These are phyloP conservation scores for Thera britannica DNA, from an alignment of 2,888 invertebrate species.

Conservation along the genomic window DNA sequence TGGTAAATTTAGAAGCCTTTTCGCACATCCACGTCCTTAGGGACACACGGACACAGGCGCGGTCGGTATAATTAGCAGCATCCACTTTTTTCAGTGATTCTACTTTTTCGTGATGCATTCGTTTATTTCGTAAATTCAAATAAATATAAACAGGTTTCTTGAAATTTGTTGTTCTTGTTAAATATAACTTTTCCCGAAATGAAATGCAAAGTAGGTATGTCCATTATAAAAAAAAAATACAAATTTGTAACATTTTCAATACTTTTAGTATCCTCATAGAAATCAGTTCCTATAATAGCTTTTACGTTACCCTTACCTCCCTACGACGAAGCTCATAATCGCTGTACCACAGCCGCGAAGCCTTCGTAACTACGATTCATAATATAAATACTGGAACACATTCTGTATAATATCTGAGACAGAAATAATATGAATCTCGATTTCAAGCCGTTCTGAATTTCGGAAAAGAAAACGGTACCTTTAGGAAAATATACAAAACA, in stretches of 20 bases:
- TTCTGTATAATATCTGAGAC: constrained; percentile 52
- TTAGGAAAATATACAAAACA: constrained; percentile 25
- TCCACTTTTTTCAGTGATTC: too few species aligned
- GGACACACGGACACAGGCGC: too few species aligned
- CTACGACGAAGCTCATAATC: constrained; percentile 81
- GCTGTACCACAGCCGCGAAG: constrained; percentile 70
- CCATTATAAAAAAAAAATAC: constrained; percentile 61
- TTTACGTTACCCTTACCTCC: constrained; percentile 78
- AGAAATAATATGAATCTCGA: constrained; percentile 38
- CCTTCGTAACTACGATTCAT: constrained; percentile 58
- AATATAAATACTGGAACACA: constrained; percentile 66
- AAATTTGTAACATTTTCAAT: constrained; percentile 83
- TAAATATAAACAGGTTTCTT: too few species aligned
- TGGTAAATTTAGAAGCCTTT: too few species aligned
- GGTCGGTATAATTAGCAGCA: too few species aligned
- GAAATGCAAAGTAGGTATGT: too few species aligned
- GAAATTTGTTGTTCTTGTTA: too few species aligned
- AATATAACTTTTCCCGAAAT: too few species aligned
- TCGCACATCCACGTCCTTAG: too few species aligned
- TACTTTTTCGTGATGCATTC: too few species aligned
- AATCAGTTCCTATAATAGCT: constrained; percentile 76
- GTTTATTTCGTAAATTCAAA: too few species aligned
- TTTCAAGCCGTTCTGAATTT: constrained; percentile 35
- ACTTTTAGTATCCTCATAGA: constrained; percentile 78
- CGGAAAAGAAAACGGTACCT: constrained; percentile 26